Conservation (phyloP, 2,888 invertebrate species). For the Spodoptera picta region DNA sequence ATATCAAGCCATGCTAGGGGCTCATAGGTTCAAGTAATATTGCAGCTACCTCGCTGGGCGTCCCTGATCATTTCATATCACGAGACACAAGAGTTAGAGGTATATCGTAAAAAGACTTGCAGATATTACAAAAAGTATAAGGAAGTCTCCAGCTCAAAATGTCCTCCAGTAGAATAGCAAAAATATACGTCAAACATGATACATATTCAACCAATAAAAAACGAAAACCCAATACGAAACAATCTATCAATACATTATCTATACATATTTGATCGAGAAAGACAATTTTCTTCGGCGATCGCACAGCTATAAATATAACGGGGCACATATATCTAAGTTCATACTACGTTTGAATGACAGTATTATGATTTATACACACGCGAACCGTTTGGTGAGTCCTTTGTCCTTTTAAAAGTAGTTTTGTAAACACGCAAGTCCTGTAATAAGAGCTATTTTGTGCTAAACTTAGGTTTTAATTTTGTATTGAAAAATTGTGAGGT, state of each 20-base stretch:
- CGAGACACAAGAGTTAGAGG: too few relatives aligned
- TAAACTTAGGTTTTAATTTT: constrained; percentile 12
- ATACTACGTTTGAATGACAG: constrained; percentile 74
- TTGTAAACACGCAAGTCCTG: constrained; percentile 35
- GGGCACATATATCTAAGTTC: constrained; percentile 71
- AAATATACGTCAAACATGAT: constrained; percentile 25
- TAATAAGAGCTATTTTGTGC: constrained; percentile 1
- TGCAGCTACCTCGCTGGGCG: too few relatives aligned
- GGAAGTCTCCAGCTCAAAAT: not conserved
- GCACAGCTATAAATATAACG: constrained; percentile 71
- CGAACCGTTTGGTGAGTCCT: constrained; percentile 57
- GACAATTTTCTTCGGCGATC: constrained; percentile 63
- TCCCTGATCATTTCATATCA: too few relatives aligned
- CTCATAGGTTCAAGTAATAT: too few relatives aligned
- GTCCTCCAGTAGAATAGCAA: constrained; percentile 4
- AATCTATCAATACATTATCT: constrained; percentile 44
- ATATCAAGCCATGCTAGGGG: too few relatives aligned
- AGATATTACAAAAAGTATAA: not conserved
- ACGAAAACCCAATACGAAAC: constrained; percentile 29
- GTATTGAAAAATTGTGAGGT: not conserved
- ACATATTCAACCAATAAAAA: constrained; percentile 39
- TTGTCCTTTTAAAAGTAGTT: constrained; percentile 37
- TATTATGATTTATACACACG: constrained; percentile 73
- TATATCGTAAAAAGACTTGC: too few relatives aligned
- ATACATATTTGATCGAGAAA: constrained; percentile 47